phyloP scores from a whole-genome alignment of 2,113 vertebrate species.

The Malurus elegans region DNA sequence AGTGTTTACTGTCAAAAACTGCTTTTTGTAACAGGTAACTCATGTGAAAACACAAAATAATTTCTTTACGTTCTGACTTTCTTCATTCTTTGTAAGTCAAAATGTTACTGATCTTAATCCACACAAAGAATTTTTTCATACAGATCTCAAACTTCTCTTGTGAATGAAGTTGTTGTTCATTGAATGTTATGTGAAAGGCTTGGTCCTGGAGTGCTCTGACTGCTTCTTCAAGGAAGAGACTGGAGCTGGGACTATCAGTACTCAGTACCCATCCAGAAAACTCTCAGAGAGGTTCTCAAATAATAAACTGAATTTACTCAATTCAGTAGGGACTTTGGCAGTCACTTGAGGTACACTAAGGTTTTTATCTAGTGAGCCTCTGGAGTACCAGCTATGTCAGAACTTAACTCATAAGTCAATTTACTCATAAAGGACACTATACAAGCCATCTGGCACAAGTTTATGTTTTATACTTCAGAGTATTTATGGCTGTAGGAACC shows the following conservation, averaged over 20 bases:
- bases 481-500: background rate
- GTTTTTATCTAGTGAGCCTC: background rate
- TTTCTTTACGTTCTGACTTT: background rate
- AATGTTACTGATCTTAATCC: background rate
- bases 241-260: background rate
- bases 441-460: background rate
- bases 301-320: background rate
- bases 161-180: background rate
- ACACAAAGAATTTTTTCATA: background rate
- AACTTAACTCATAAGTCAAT: background rate
- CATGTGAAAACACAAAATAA: background rate
- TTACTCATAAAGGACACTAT: background rate
- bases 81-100: background rate
- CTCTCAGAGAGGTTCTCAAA: background rate
- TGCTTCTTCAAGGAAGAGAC: background rate
- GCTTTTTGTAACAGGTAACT: background rate
- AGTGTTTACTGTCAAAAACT: background rate
- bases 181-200: background rate
- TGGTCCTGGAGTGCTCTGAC: background rate
- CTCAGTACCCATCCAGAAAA: background rate
- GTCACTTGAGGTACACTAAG: background rate
- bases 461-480: background rate
- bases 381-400: background rate
- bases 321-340: background rate
- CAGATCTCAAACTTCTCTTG: background rate